Percentiles rank a stretch among this genome's conserved stretches.
phyloP scores from a whole-genome alignment of 2,888 invertebrate species.

The Drosophila tanythrix region DNA sequence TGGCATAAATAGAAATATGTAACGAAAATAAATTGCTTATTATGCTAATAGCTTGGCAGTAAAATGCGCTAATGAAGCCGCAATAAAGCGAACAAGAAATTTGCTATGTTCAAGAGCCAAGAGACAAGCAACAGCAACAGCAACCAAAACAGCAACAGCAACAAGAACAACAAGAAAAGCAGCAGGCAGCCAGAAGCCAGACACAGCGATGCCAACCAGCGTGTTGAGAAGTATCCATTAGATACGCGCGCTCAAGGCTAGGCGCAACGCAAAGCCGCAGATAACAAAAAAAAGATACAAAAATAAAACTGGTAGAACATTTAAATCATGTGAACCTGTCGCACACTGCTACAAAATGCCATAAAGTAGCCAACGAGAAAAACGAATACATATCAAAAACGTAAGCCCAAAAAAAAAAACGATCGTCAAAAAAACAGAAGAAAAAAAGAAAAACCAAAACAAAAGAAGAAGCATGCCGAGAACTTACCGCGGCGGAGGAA shows the following conservation, averaged over 20 bases:
- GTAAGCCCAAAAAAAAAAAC: constrained; percentile 70
- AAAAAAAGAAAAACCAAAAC: constrained; percentile 40
- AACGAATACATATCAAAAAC: constrained; percentile 56
- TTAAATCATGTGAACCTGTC: constrained; percentile 58
- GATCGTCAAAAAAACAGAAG: constrained; percentile 58
- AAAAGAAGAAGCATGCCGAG: constrained; percentile 83
- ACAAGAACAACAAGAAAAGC: constrained; percentile 51
- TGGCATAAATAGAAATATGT: neutral
- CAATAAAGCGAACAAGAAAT: constrained; percentile 39
- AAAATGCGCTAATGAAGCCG: constrained; percentile 65
- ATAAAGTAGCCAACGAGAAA: constrained; percentile 54
- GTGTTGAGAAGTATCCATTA: constrained; percentile 74
- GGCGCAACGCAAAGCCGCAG: constrained; percentile 58
- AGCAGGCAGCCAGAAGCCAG: constrained; percentile 45
- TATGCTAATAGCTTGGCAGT: constrained; percentile 59
- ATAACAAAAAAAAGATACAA: constrained; percentile 51
- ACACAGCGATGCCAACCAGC: constrained; percentile 30
- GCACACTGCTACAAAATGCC: constrained; percentile 38
- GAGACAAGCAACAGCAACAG: constrained; percentile 14
- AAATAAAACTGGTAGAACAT: constrained; percentile 55
- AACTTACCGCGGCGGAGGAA: constrained; percentile 90
- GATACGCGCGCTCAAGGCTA: constrained; percentile 72
- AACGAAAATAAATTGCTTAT: constrained; percentile 46
- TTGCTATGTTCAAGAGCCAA: constrained; percentile 17
- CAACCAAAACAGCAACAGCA: constrained; percentile 26